A percentile compares a stretch with the other conserved stretches of the same genome.
phyloP scores from a whole-genome alignment of 2,113 vertebrate genomes.

The Nicator chloris region DNA sequence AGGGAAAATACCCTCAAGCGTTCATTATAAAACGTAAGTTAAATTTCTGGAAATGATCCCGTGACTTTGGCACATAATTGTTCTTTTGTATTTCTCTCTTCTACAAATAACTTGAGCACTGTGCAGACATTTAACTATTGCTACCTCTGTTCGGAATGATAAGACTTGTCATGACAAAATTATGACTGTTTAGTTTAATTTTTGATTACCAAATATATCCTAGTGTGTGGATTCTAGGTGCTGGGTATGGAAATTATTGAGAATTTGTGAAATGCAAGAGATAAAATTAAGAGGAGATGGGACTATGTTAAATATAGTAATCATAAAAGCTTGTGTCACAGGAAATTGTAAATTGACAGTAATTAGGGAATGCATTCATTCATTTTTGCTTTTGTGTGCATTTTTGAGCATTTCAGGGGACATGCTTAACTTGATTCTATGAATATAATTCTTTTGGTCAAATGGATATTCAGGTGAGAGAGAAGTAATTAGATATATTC shows the following conservation, averaged over 20 bases:
- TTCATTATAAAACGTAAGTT: not conserved
- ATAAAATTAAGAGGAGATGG: not conserved
- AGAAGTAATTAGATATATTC: not conserved
- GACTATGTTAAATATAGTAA: not conserved
- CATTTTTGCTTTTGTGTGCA: not conserved
- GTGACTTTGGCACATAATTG: not conserved
- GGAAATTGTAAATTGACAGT: not conserved
- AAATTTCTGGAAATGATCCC: not conserved
- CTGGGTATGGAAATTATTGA: not conserved
- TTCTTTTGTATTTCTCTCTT: not conserved
- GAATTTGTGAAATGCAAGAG: not conserved
- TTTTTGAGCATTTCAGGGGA: not conserved
- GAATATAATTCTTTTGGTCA: not conserved
- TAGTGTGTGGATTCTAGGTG: not conserved
- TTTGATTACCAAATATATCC: not conserved
- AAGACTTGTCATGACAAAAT: not conserved
- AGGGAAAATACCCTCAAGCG: not conserved
- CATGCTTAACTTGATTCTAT: not conserved
- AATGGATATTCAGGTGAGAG: not conserved
- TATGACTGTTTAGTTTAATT: not conserved
- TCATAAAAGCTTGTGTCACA: not conserved
- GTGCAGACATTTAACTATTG: not conserved
- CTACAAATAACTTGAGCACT: not conserved
- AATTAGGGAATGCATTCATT: slow-evolving; percentile 2
- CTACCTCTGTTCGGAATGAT: not conserved